A percentile compares a stretch with the other conserved stretches of the same genome.
These are phyloP conservation scores for Mungos mungo DNA, from an alignment of 2,113 vertebrate genomes.

Conservation along the genomic window DNA sequence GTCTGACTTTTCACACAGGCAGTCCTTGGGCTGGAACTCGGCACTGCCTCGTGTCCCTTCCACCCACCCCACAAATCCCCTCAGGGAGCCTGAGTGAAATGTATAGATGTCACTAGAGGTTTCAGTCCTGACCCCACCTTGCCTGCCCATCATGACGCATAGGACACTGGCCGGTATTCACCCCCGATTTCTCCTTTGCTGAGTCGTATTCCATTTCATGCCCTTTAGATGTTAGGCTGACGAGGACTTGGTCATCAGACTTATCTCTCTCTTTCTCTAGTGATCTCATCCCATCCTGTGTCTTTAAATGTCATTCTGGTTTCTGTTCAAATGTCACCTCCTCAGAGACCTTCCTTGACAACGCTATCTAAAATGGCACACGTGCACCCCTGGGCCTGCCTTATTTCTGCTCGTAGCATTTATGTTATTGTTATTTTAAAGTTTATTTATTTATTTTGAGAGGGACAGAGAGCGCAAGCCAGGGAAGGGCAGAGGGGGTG, in stretches of 20 bases:
- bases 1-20: background rate
- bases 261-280: background rate
- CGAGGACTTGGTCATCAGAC: background rate
- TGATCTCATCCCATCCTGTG: background rate
- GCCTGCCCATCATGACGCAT: background rate
- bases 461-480: too few relatives aligned
- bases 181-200: background rate
- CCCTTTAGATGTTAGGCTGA: background rate
- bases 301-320: constrained; percentile 2
- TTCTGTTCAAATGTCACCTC: constrained; percentile 46
- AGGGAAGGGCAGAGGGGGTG: too few relatives aligned
- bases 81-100: background rate
- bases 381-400: background rate
- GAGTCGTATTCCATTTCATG: background rate
- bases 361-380: background rate
- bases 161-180: background rate
- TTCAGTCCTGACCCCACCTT: background rate
- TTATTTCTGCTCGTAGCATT: background rate
- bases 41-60: background rate
- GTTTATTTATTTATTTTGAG: too few relatives aligned
- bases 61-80: background rate
- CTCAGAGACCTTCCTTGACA: background rate
- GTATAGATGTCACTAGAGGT: background rate
- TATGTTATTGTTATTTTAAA: background rate
- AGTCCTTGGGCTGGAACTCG: rapidly evolving